Evolutionary conservation across 2,888 invertebrate species (phyloP).

Genomic region (Drosophila birchii): DNA sequence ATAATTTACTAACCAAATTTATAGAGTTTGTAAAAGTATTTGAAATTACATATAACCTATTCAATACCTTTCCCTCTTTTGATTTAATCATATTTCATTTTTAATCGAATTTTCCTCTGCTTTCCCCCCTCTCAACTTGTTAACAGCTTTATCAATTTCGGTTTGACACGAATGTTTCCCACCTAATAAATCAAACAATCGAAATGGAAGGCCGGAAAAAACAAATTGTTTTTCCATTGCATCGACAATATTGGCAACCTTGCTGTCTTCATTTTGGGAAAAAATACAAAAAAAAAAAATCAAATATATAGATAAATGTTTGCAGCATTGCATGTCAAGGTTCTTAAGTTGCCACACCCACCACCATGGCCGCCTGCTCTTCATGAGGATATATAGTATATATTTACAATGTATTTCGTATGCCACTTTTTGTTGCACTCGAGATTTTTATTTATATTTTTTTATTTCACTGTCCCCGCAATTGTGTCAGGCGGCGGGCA

Average conservation of each 20-base stretch:
- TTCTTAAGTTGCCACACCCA: constrained; percentile 22
- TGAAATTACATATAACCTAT: neutral
- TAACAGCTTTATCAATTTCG: constrained; percentile 24
- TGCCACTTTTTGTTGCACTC: constrained; percentile 39
- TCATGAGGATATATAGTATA: constrained; percentile 26
- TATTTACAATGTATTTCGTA: constrained; percentile 27
- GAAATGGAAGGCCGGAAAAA: constrained; percentile 4
- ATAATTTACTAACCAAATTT: neutral
- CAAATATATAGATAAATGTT: constrained; percentile 5
- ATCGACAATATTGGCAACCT: constrained; percentile 35
- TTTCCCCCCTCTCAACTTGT: neutral
- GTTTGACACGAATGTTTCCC: constrained; percentile 9
- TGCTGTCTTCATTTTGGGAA: constrained; percentile 29
- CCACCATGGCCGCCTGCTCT: neutral
- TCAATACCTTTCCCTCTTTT: neutral
- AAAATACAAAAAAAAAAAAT: constrained; percentile 2
- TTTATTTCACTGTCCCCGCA: constrained; percentile 12
- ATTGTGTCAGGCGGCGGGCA: constrained; percentile 43
- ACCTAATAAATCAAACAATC: constrained; percentile 38
- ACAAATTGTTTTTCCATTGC: constrained; percentile 22
- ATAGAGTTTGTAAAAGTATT: too few relatives aligned
- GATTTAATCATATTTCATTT: neutral
- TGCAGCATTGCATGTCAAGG: constrained; percentile 44
- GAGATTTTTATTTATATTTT: constrained; percentile 24
- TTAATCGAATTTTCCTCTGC: neutral